These are phyloP conservation scores for Eudyptes chrysolophus DNA, from an alignment of 2,113 vertebrate species.

Conservation along the genomic window DNA sequence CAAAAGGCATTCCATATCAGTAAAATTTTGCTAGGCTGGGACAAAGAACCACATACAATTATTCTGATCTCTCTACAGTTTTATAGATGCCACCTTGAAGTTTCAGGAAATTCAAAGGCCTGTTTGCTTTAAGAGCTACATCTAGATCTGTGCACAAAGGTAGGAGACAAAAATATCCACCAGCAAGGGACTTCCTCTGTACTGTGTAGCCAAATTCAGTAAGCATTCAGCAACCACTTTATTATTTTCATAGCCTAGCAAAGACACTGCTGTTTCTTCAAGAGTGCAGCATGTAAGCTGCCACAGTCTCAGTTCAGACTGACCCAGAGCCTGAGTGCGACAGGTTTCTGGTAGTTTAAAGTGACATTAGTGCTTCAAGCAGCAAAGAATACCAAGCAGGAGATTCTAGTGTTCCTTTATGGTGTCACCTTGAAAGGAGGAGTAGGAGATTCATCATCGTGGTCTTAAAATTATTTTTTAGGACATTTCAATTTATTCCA, in stretches of 20 bases:
- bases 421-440: not conserved
- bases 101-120: not conserved
- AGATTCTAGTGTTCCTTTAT: not conserved
- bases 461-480: not conserved
- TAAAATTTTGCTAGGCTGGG: not conserved
- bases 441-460: accelerated
- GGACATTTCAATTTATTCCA: not conserved
- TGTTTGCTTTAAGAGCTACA: not conserved
- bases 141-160: not conserved
- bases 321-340: not conserved
- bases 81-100: not conserved
- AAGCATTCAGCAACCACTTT: not conserved
- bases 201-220: not conserved
- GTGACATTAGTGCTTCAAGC: not conserved
- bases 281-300: not conserved
- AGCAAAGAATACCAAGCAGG: not conserved
- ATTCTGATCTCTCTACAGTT: not conserved
- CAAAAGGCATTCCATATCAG: not conserved
- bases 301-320: not conserved
- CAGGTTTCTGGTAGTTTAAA: not conserved
- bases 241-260: not conserved
- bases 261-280: not conserved
- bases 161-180: not conserved
- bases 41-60: not conserved
- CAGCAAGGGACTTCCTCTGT: not conserved